Evolutionary conservation across 2,797 vertebrate species (phyloP).

Genomic region (Rhincodon typus): DNA sequence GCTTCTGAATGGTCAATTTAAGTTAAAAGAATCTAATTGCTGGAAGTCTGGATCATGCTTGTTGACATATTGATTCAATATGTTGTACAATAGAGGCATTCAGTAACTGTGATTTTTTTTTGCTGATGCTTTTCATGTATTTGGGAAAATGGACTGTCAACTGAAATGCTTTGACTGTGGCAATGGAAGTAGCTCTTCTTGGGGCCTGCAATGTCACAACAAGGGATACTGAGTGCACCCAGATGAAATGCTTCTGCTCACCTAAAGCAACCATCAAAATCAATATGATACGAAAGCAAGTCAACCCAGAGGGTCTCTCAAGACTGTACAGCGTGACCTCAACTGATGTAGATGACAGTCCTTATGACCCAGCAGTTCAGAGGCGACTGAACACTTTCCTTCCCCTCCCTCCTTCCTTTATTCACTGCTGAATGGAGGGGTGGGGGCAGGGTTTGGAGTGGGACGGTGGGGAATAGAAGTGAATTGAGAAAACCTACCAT

Average conservation of each 20-base stretch:
- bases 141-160: conserved; percentile 66
- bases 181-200: conserved; percentile 69
- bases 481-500: conserved; percentile 79
- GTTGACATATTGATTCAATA: too few species aligned
- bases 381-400: conserved; percentile 71
- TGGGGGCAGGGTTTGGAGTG: not conserved
- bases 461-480: not conserved
- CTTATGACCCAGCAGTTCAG: conserved; percentile 65
- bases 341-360: conserved; percentile 71
- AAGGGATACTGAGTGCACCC: conserved; percentile 84
- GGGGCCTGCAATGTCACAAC: conserved; percentile 87
- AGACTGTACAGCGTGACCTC: conserved; percentile 68
- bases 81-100: too few species aligned
- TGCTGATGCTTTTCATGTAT: conserved; percentile 69
- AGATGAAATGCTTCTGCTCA: conserved; percentile 81
- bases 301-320: conserved; percentile 83
- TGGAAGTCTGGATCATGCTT: conserved; percentile 75
- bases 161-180: conserved; percentile 53
- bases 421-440: not conserved
- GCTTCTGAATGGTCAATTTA: conserved; percentile 73
- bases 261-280: conserved; percentile 76
- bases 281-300: conserved; percentile 85
- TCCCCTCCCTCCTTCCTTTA: conserved; percentile 43
- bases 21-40: conserved; percentile 82
- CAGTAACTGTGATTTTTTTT: conserved; percentile 65